phyloP scores from a whole-genome alignment of 2,888 invertebrate species.

The Seira sanloemensis region DNA sequence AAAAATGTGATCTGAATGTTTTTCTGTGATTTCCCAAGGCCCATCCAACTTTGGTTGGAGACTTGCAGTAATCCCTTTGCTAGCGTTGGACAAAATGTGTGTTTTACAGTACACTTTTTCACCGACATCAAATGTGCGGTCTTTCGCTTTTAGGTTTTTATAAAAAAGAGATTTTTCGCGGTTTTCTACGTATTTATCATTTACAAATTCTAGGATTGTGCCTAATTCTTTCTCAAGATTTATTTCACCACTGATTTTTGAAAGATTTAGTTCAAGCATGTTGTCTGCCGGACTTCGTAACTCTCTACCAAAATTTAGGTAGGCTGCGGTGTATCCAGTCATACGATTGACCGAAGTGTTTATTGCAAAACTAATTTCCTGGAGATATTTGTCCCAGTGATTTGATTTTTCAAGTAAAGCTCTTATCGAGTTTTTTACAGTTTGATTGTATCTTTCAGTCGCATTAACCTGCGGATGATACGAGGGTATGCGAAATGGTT shows the following conservation, averaged over 20 bases:
- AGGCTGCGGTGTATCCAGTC: slow-evolving; percentile 55
- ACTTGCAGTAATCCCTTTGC: slow-evolving; percentile 39
- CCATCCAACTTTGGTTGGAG: slow-evolving; percentile 50
- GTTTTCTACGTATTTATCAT: slow-evolving; percentile 29
- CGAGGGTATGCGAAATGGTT: slow-evolving; percentile 31
- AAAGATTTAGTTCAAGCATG: neutral
- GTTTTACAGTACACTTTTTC: slow-evolving; percentile 41
- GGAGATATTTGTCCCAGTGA: slow-evolving; percentile 56
- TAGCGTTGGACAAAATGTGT: slow-evolving; percentile 50
- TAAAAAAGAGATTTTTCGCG: slow-evolving; percentile 16
- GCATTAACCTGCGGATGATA: slow-evolving; percentile 60
- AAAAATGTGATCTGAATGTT: slow-evolving; percentile 26
- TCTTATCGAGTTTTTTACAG: slow-evolving; percentile 45
- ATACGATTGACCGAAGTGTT: slow-evolving; percentile 24
- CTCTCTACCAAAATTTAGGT: slow-evolving; percentile 59
- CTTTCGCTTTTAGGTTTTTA: slow-evolving; percentile 37
- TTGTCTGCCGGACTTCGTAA: slow-evolving; percentile 53
- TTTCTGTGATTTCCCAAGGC: slow-evolving; percentile 39
- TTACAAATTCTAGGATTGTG: slow-evolving; percentile 33
- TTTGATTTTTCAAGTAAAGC: slow-evolving; percentile 21
- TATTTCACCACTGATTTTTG: neutral
- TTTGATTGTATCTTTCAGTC: slow-evolving; percentile 52
- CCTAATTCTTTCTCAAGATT: slow-evolving; percentile 25
- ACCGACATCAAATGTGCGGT: slow-evolving; percentile 32
- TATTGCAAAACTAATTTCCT: slow-evolving; percentile 56